These are phyloP conservation scores for Rostratula benghalensis DNA, from an alignment of 2,113 vertebrate species.

Conservation along the genomic window DNA sequence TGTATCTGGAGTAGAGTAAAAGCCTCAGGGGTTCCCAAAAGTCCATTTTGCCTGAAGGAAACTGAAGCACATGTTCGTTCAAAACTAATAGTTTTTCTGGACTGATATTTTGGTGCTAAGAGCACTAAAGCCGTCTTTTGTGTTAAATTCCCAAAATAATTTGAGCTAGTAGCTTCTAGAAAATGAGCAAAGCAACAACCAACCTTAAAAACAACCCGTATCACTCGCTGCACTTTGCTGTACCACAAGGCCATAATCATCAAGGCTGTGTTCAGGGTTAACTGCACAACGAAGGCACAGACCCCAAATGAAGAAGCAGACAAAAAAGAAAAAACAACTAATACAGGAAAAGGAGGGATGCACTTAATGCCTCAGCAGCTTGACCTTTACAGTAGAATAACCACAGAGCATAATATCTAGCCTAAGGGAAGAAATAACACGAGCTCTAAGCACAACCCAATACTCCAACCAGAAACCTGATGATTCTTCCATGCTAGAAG, in stretches of 20 bases:
- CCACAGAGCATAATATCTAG: not conserved
- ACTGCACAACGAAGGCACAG: not conserved
- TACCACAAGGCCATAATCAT: not conserved
- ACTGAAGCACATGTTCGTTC: not conserved
- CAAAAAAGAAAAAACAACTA: not conserved
- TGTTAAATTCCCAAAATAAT: not conserved
- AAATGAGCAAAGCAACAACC: not conserved
- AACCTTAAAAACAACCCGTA: not conserved
- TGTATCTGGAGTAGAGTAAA: not conserved
- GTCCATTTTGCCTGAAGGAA: not conserved
- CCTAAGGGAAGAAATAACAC: not conserved
- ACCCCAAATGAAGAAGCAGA: not conserved
- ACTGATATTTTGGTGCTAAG: not conserved
- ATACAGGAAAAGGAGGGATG: not conserved
- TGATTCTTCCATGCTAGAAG: not conserved
- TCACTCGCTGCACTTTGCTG: not conserved
- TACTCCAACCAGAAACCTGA: not conserved
- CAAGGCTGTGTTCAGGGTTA: not conserved
- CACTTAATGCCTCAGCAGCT: not conserved
- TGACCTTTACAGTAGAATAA: constrained; percentile 31
- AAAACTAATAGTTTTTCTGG: not conserved
- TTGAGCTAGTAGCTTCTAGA: not conserved
- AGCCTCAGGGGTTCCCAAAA: not conserved
- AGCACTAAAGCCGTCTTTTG: not conserved
- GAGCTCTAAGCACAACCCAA: not conserved